Evolutionary conservation across 2,888 invertebrate genomes (phyloP), one percentile per base, ranked within the genome.

Genomic region (Zaprionus lineosus): DNA sequence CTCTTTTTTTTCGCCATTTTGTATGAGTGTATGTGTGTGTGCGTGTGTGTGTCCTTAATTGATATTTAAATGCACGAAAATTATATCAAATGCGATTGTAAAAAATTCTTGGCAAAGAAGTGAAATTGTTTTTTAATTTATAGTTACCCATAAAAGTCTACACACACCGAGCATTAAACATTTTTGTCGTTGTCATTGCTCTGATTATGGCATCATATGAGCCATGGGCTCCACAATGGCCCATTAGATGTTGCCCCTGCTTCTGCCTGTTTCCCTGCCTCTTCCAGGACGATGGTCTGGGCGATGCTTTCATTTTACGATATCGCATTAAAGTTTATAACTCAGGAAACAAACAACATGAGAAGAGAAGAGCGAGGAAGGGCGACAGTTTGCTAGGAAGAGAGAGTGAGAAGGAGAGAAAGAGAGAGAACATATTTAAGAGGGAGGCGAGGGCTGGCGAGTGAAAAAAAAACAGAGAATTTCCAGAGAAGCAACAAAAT

Each of bases 91-190:
- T 72, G 56, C 21, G 16, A n/a, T 8, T 21, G 12, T 37, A 24
- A 43, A 26, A 34, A 33, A 41, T 43, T 48, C 40, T 40, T 33
- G 15, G 2, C 21, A 5, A n/a, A n/a, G 1, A 47, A 26, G 14
- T 24, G 48, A 78, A 85, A 81, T 84, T 81, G 67, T 66, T 71
- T 73, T 67, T 76, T 81, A 85, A 84, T 84, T 84, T 85, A 86
- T 76, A 47, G 43, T 18, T 37, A 39, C 11, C 40, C 66, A 71
- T 84, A 72, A 78, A 82, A 66, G 48, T 59, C 62, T 21, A 26
- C 29, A 31, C 9, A 34, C 7, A 37, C 28, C 24, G 31, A 40
- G 29, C 19, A 34, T 15, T 21, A 36, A 37, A 15, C 47, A 59
- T 72, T 57, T 74, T 67, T 74, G 59, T 43, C 74, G 72, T 74